These are phyloP conservation scores for Holothuria scabra DNA, from an alignment of 53 echinoderm and acorn worm genomes.

Conservation along the genomic window DNA sequence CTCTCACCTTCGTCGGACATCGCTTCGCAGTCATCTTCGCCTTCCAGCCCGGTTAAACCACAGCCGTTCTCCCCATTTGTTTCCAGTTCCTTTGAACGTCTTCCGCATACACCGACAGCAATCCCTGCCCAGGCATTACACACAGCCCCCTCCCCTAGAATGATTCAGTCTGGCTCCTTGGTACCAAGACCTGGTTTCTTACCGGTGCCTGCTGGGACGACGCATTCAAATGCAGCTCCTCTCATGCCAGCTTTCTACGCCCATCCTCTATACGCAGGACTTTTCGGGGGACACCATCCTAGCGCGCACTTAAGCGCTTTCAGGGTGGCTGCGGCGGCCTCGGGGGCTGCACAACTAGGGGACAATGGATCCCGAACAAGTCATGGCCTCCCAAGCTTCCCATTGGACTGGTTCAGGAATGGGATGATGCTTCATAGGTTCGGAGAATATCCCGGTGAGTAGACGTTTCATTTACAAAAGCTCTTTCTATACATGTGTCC, in stretches of 20 bases:
- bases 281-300: slow-evolving; percentile 84
- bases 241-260: slow-evolving; percentile 94
- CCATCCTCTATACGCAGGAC: slow-evolving; percentile 90
- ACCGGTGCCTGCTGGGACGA: slow-evolving; percentile 68
- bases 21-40: slow-evolving; percentile 35
- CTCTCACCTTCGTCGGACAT: slow-evolving; percentile 48
- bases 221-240: slow-evolving; percentile 55
- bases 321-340: slow-evolving; percentile 73
- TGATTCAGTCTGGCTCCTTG: slow-evolving; percentile 70
- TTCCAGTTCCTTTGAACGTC: slow-evolving; percentile 17
- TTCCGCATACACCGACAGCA: slow-evolving; percentile 54
- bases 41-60: slow-evolving; percentile 55
- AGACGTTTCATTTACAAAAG: background rate
- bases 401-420: slow-evolving; percentile 89
- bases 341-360: slow-evolving; percentile 66
- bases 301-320: slow-evolving; percentile 83
- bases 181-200: slow-evolving; percentile 94
- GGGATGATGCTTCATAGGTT: slow-evolving; percentile 92
- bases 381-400: slow-evolving; percentile 69
- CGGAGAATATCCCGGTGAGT: slow-evolving; percentile 85
- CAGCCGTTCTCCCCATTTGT: slow-evolving; percentile 43
- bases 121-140: slow-evolving; percentile 68
- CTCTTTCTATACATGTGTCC: background rate
- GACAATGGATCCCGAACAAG: slow-evolving; percentile 74
- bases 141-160: slow-evolving; percentile 50